These are phyloP conservation scores for Tenodera sinensis DNA, from an alignment of 2,888 invertebrate genomes.

Conservation along the genomic window DNA sequence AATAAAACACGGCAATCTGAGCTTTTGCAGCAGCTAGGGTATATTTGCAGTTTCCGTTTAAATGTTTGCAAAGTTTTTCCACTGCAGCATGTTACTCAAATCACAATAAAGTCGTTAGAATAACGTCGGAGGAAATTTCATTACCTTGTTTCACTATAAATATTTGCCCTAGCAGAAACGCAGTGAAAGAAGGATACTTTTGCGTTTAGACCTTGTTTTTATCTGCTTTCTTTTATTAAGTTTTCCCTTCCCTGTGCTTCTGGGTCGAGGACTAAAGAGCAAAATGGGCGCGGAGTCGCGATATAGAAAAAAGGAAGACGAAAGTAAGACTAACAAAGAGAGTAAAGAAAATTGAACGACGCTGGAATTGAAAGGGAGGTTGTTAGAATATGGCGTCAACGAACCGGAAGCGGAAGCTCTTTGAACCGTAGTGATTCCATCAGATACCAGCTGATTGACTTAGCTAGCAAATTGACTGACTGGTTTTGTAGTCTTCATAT, in stretches of 20 bases:
- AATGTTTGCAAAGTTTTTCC: not conserved
- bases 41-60: not conserved
- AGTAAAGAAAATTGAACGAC: conserved; percentile 1
- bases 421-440: conserved; percentile 5
- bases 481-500: not conserved
- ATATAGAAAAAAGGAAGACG: not conserved
- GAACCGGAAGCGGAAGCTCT: conserved; percentile 8
- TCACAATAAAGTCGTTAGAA: not conserved
- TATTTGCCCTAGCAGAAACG: not conserved
- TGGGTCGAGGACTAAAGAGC: not conserved
- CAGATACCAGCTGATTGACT: conserved; percentile 12
- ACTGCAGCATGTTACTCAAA: not conserved
- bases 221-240: not conserved
- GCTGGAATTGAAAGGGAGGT: conserved; percentile 11
- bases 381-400: conserved; percentile 14
- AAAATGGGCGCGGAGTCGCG: not conserved
- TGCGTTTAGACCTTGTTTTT: not conserved
- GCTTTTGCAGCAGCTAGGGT: not conserved
- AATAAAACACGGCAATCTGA: not conserved
- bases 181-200: not conserved
- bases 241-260: not conserved
- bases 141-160: not conserved
- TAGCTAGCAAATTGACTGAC: conserved; percentile 7
- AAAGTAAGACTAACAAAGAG: not conserved
- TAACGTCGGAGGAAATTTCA: not conserved